Conservation (phyloP, 2,888 invertebrate species). For the Torymus tubicola region DNA sequence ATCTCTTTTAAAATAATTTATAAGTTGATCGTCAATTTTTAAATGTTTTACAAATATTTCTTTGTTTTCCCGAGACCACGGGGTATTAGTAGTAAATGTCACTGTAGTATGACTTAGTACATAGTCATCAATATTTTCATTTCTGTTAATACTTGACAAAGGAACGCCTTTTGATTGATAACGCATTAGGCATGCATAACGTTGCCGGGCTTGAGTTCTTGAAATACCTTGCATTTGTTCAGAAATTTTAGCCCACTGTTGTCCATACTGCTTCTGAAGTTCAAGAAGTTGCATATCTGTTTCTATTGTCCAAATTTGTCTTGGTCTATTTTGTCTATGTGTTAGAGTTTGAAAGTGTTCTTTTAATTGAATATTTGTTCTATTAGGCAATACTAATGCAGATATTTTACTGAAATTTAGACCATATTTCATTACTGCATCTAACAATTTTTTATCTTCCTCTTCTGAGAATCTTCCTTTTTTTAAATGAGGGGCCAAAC, state of each 20-base stretch:
- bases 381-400: constrained; percentile 79
- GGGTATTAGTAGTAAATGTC: constrained; percentile 46
- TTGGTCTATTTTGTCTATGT: constrained; percentile 60
- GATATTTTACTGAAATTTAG: constrained; percentile 80
- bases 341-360: constrained; percentile 79
- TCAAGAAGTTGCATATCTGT: constrained; percentile 81
- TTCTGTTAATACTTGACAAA: constrained; percentile 23
- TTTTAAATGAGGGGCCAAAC: constrained; percentile 76
- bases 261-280: constrained; percentile 77
- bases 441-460: constrained; percentile 83
- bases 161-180: constrained; percentile 35
- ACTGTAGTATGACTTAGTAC: constrained; percentile 34
- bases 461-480: constrained; percentile 82
- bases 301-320: constrained; percentile 79
- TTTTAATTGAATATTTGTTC: constrained; percentile 81
- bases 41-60: constrained; percentile 53
- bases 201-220: constrained; percentile 80
- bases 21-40: constrained; percentile 66
- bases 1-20: constrained; percentile 63
- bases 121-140: not conserved
- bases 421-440: constrained; percentile 81
- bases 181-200: constrained; percentile 73
- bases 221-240: constrained; percentile 78
- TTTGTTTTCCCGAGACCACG: constrained; percentile 54
- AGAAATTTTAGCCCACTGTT: constrained; percentile 79